Evolutionary conservation across 2,888 invertebrate genomes (phyloP).

Genomic region (Agrotis ipsilon): DNA sequence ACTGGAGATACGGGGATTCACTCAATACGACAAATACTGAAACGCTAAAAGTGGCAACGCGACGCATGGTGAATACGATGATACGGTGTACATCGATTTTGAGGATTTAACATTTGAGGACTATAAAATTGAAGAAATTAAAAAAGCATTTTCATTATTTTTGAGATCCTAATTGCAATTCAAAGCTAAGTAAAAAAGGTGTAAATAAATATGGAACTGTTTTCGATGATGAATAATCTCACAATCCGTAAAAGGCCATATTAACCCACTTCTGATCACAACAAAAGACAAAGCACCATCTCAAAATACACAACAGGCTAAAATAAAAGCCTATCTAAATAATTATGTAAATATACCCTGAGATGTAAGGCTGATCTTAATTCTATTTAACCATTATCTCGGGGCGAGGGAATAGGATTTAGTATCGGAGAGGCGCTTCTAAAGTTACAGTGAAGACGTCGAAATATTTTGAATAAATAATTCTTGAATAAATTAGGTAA

Average conservation of each 20-base stretch:
- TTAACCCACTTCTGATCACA: not conserved
- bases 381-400: slow-evolving; percentile 76
- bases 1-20: too few species aligned
- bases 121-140: too few species aligned
- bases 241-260: not conserved
- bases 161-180: too few species aligned
- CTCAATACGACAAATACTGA: too few species aligned
- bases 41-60: too few species aligned
- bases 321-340: slow-evolving; percentile 63
- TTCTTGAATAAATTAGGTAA: slow-evolving; percentile 36
- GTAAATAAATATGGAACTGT: too few species aligned
- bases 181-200: too few species aligned
- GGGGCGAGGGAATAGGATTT: slow-evolving; percentile 71
- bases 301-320: slow-evolving; percentile 47
- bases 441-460: slow-evolving; percentile 59
- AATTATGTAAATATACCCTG: slow-evolving; percentile 73
- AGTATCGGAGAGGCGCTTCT: slow-evolving; percentile 66
- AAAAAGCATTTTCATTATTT: too few species aligned
- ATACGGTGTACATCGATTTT: too few species aligned
- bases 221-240: not conserved
- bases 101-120: too few species aligned
- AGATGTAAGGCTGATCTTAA: slow-evolving; percentile 76
- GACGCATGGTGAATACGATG: too few species aligned
- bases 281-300: slow-evolving; percentile 30
- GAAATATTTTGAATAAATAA: slow-evolving; percentile 37